Evolutionary conservation across 2,888 invertebrate species (phyloP), one percentile per base, ranked within the genome.

Genomic region (Caradrina kadenii): DNA sequence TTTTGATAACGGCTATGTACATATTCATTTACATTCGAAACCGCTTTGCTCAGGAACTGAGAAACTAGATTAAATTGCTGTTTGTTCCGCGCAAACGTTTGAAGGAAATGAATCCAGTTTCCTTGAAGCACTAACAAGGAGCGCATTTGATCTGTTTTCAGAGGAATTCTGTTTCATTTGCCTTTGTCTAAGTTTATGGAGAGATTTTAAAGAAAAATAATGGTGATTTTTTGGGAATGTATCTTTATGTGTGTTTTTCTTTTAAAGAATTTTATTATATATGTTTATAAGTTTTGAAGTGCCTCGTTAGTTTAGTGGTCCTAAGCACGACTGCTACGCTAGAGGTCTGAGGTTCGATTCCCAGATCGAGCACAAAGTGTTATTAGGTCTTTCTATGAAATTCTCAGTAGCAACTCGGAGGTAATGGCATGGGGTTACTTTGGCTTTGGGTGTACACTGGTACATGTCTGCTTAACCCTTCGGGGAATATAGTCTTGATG

Each of bases 11-110:
- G 72, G 45, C 60, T 64, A 70, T 53, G 70, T 70, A 77, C 81
- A 83, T 71, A 76, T 75, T 63, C 54, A 81, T 80, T 74, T 72
- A 69, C 66, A 77, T 59, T 59, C 67, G 26, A 72, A 73, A 54
- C 68, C 6, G 42, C 66, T 76, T 71, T 17, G 21, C 42, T 53
- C 17, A 45, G 17, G 45, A 15, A 52, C 52, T 21, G 17, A 15
- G 26, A 69, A 72, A 75, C 76, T 68, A 64, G 74, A 75, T 79
- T 68, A 67, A 76, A 81, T 79, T 73, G 8, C 21, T 76, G 63
- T 80, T 80, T 69, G 54, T 54, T 53, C 58, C 19, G 35, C 26
- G 31, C 55, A 66, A 81, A 77, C 61, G 50, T 70, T 70, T 58
- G 35, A 62, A 69, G 64, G 64, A 79, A 79, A 75, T 72, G n/a